Evolutionary conservation across 2,888 invertebrate genomes (phyloP).

Genomic region (Oscheius myriophilus): DNA sequence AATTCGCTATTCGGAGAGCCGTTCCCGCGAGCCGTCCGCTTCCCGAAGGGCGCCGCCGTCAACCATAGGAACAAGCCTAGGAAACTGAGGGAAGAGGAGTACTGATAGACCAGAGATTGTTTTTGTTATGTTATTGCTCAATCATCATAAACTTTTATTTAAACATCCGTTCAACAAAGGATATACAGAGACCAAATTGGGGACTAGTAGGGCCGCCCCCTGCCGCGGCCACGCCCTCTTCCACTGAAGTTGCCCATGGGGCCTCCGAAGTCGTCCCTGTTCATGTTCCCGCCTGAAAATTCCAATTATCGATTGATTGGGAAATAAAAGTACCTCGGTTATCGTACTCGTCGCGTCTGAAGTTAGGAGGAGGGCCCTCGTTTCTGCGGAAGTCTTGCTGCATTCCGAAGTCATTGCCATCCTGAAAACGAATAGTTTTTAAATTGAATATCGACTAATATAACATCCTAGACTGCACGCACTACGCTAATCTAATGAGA

Average conservation of each 20-base stretch:
- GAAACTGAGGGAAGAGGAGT: constrained; percentile 62
- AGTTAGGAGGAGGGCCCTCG: too few relatives aligned
- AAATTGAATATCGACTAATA: too few relatives aligned
- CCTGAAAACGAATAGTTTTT: too few relatives aligned
- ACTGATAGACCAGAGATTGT: constrained; percentile 34
- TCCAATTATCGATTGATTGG: too few relatives aligned
- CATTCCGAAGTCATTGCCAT: too few relatives aligned
- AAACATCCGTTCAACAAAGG: not conserved
- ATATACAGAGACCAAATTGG: not conserved
- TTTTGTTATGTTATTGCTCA: not conserved
- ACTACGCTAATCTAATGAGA: too few relatives aligned
- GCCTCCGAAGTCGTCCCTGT: too few relatives aligned
- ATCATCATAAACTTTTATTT: constrained; percentile 4
- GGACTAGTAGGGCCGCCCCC: constrained; percentile 4
- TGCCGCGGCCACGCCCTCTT: constrained; percentile 13
- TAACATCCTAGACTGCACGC: too few relatives aligned
- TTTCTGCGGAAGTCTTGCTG: too few relatives aligned
- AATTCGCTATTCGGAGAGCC: constrained; percentile 58
- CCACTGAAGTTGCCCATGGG: not conserved
- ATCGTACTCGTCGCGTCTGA: too few relatives aligned
- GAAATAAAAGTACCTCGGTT: too few relatives aligned
- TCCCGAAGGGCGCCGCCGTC: constrained; percentile 55
- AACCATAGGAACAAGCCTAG: constrained; percentile 61
- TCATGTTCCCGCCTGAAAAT: too few relatives aligned
- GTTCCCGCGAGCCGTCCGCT: constrained; percentile 51